Conservation (phyloP, 1,140 invertebrate species). For the Drosophila orena region DNA sequence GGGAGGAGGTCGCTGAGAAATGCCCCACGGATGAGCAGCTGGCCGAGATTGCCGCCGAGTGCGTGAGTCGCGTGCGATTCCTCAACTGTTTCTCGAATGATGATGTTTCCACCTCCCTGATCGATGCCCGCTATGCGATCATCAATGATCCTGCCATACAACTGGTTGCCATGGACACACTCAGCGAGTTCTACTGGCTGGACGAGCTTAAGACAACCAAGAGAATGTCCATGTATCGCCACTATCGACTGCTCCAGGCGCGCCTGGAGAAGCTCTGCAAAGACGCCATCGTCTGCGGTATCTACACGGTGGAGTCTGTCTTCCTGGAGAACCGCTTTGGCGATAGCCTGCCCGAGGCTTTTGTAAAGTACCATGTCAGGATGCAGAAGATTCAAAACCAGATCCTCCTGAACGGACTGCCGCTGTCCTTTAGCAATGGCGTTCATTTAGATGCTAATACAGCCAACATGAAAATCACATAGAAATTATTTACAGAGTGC, state of each 20-base stretch:
- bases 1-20: background rate
- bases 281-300: background rate
- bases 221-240: constrained; percentile 5
- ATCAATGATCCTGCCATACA: background rate
- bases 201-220: background rate
- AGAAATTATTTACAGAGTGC: too few relatives aligned
- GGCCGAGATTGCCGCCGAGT: background rate
- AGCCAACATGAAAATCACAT: background rate
- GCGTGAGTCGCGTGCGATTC: constrained; percentile 4
- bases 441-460: background rate
- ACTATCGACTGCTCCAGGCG: constrained; percentile 9
- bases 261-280: constrained; percentile 1
- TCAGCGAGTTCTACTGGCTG: constrained; percentile 31
- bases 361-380: background rate
- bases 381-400: background rate
- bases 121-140: background rate
- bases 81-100: constrained; percentile 11
- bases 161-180: constrained; percentile 17
- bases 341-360: background rate
- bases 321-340: constrained; percentile 1
- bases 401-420: background rate
- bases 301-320: constrained; percentile 19
- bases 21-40: background rate
- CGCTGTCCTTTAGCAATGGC: constrained; percentile 3
- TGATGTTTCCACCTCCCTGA: background rate